phyloP scores from a whole-genome alignment of 2,888 invertebrate species.

The Miltochrista miniata region DNA sequence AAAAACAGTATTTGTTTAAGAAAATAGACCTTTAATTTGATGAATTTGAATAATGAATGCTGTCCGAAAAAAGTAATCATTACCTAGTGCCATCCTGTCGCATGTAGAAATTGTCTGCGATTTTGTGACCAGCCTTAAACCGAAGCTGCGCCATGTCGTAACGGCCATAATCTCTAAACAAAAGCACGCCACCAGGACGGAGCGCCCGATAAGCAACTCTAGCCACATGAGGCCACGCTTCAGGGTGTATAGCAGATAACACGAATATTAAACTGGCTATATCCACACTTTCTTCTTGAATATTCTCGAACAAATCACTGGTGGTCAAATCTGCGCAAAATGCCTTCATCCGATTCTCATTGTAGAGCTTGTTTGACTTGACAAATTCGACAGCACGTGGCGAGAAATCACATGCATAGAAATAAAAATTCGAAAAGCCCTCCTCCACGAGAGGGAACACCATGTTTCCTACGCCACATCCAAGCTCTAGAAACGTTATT shows the following conservation, averaged over 20 bases:
- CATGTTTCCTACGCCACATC: slow-evolving; percentile 99
- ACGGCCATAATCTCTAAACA: slow-evolving; percentile 97
- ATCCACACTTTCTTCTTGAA: slow-evolving; percentile 84
- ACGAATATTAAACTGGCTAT: slow-evolving; percentile 97
- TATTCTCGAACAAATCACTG: slow-evolving; percentile 84
- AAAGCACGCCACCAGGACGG: slow-evolving; percentile 89
- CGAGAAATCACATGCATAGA: slow-evolving; percentile 96
- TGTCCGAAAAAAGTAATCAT: background rate
- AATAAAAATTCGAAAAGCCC: slow-evolving; percentile 85
- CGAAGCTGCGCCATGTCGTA: slow-evolving; percentile 98
- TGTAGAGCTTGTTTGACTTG: slow-evolving; percentile 86
- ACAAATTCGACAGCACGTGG: slow-evolving; percentile 95
- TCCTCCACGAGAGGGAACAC: slow-evolving; percentile 95
- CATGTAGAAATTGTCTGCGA: slow-evolving; percentile 96
- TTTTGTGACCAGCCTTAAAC: slow-evolving; percentile 96
- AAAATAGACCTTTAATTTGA: background rate
- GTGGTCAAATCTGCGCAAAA: slow-evolving; percentile 94
- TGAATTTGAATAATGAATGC: background rate
- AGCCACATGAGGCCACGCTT: slow-evolving; percentile 87
- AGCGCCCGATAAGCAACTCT: slow-evolving; percentile 86
- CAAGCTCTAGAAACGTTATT: slow-evolving; percentile 90
- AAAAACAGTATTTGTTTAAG: background rate
- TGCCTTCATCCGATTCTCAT: slow-evolving; percentile 86
- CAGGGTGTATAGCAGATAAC: slow-evolving; percentile 96
- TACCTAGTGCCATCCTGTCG: slow-evolving; percentile 97